Evolutionary conservation across 2,888 invertebrate species (phyloP).

Genomic region (Hyposoter dolosus): DNA sequence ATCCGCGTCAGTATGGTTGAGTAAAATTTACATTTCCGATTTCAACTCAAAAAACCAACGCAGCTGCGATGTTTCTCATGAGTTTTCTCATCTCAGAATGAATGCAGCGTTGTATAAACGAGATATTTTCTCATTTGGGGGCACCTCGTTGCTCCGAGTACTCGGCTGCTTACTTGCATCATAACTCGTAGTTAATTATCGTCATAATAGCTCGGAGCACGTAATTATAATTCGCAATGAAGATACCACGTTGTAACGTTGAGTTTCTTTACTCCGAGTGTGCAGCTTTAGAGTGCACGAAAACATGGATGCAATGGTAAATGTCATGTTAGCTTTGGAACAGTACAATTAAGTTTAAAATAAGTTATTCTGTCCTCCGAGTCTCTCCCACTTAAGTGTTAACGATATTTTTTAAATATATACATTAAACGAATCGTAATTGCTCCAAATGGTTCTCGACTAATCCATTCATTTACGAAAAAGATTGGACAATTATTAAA

Average conservation of each 20-base stretch:
- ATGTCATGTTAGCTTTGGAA: slow-evolving; percentile 24
- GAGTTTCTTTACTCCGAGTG: not conserved
- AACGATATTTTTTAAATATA: not conserved
- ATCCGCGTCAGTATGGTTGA: not conserved
- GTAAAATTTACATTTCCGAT: not conserved
- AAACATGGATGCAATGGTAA: slow-evolving; percentile 14
- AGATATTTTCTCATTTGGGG: slow-evolving; percentile 55
- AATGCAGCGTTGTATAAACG: slow-evolving; percentile 30
- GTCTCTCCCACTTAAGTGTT: not conserved
- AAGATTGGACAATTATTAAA: not conserved
- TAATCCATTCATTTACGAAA: not conserved
- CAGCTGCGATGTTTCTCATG: slow-evolving; percentile 9
- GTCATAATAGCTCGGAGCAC: slow-evolving; percentile 41
- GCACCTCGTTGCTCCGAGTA: slow-evolving; percentile 17
- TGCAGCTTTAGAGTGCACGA: not conserved
- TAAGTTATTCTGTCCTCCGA: not conserved
- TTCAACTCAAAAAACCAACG: not conserved
- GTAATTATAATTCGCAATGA: slow-evolving; percentile 57
- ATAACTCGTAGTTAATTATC: slow-evolving; percentile 55
- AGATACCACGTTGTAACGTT: slow-evolving; percentile 32
- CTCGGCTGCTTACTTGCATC: slow-evolving; percentile 24
- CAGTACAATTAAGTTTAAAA: not conserved
- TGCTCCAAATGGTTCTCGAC: not conserved
- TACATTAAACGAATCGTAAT: not conserved
- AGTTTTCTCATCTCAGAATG: slow-evolving; percentile 20